Evolutionary conservation across 2,888 invertebrate genomes (phyloP), one percentile per base, ranked within the genome.

Genomic region (Apodemia hepburni): DNA sequence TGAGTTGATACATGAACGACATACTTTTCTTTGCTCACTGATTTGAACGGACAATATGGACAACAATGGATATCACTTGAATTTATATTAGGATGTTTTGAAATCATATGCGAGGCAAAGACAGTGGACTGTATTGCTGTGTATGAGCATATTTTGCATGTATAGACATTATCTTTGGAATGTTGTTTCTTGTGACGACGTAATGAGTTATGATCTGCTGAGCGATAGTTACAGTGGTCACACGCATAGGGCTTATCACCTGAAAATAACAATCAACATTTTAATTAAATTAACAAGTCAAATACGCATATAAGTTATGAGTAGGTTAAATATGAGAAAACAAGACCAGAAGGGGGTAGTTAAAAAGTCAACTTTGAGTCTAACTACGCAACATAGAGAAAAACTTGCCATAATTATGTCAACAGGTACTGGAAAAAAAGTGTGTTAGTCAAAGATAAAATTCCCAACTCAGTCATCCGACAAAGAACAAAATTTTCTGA

Each of bases 201-300:
- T 69, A 97, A 88, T 0, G 97, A 94, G 80, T 97, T 97, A 82
- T 97, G 97, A 78, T 97, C 97, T 3, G 95, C 93, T 5, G 96
- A 94, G 51, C 93, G 87, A 79, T 96, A 97, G 5, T 89, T 87
- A 80, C 97, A 97, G 60, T 92, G 83, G 45, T 94, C 93, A 78
- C 97, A 97, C 49, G 94, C 92, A 81, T 95, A 97, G 0, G 96
- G 96, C 76, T 96, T 96, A 76, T 95, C 95, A 58, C 95, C 94
- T 94, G 81, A 47, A 73, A 75, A 63, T 12, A 58, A 38, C 18
- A 58, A 17, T n/a, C 29, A 33, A 9, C 9, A 7, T 9, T 1
- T 33, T 33, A 33, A 29, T 27, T 4, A 27, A 6, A 0, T 29
- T 3, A 29, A 29, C 4, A 29, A 2, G 22, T 22, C 22, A 29